A percentile compares a stretch with the other conserved stretches of the same genome.
phyloP scores from a whole-genome alignment of 2,888 invertebrate genomes.

The Cerastoderma edule region DNA sequence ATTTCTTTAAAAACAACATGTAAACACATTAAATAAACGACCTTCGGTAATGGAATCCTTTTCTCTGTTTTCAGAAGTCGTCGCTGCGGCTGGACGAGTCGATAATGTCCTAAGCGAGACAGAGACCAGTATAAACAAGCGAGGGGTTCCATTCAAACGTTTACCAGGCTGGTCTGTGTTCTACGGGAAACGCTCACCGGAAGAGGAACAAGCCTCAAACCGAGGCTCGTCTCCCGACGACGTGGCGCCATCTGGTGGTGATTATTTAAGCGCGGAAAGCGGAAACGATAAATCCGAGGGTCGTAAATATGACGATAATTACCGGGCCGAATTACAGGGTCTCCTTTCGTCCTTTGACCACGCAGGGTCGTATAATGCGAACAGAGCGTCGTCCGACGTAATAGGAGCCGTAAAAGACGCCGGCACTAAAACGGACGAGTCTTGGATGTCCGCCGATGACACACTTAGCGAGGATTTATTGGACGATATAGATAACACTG shows the following conservation, averaged over 20 bases:
- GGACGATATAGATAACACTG: slow-evolving; percentile 1
- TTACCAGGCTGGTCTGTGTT: slow-evolving; percentile 45
- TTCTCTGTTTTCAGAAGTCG: no score
- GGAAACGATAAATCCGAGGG: slow-evolving; percentile 15
- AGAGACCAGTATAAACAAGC: slow-evolving; percentile 5
- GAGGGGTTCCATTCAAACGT: slow-evolving; percentile 39
- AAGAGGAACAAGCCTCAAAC: no score
- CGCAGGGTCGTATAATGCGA: slow-evolving; percentile 10
- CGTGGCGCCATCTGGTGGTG: not conserved
- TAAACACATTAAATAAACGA: no score
- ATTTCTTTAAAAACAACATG: no score
- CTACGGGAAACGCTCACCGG: slow-evolving; percentile 43
- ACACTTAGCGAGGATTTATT: slow-evolving; percentile 9
- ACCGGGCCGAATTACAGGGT: not conserved
- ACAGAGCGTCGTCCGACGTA: slow-evolving; percentile 4
- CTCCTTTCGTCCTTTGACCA: slow-evolving; percentile 12
- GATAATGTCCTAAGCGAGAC: no score
- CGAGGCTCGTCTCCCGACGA: not conserved
- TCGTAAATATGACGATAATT: slow-evolving; percentile 22
- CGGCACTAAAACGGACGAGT: not conserved
- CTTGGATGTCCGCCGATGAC: slow-evolving; percentile 7
- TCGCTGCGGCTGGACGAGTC: no score
- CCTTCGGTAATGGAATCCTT: no score
- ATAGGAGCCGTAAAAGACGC: slow-evolving; percentile 1
- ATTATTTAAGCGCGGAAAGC: slow-evolving; percentile 3